Percentiles rank a stretch among this genome's conserved stretches.
These are phyloP conservation scores for Orestias chungarensis DNA, from an alignment of 2,797 vertebrate genomes.

Conservation along the genomic window DNA sequence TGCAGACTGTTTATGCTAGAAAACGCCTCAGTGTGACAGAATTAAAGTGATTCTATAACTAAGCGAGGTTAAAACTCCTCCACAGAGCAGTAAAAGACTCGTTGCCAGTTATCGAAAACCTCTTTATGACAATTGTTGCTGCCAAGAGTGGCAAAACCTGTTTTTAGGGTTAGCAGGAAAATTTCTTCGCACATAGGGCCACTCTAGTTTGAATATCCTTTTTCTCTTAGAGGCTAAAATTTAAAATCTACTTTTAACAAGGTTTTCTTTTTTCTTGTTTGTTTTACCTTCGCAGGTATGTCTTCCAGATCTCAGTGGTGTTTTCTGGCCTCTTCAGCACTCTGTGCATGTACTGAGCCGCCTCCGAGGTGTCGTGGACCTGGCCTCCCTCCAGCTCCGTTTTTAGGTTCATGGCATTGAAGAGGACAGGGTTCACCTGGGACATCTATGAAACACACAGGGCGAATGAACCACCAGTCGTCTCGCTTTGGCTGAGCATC, in stretches of 20 bases:
- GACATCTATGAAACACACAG: slow-evolving; percentile 84
- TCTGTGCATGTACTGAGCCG: slow-evolving; percentile 88
- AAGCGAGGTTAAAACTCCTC: neutral
- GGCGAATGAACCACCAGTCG: slow-evolving; percentile 27
- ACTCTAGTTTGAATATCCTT: neutral
- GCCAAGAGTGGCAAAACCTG: neutral
- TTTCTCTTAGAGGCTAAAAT: neutral
- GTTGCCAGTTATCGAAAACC: neutral
- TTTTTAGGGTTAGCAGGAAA: neutral
- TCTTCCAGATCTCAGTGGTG: slow-evolving; percentile 90
- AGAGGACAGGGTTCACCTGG: slow-evolving; percentile 87
- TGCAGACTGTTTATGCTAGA: neutral
- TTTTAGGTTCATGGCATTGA: slow-evolving; percentile 89
- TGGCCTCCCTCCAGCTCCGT: slow-evolving; percentile 85
- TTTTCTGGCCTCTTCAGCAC: slow-evolving; percentile 91
- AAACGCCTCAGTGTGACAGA: neutral
- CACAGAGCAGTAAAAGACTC: neutral
- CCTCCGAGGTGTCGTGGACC: slow-evolving; percentile 76
- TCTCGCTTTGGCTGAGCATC: slow-evolving; percentile 40
- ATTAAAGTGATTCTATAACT: neutral
- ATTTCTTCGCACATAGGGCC: neutral
- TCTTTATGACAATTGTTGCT: neutral
- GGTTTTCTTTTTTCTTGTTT: neutral
- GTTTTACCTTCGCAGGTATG: slow-evolving; percentile 92
- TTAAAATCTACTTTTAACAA: neutral